Percentiles rank a stretch among this genome's conserved stretches.
These are phyloP conservation scores for Deroplatys truncata DNA, from an alignment of 2,888 invertebrate genomes.

Conservation along the genomic window DNA sequence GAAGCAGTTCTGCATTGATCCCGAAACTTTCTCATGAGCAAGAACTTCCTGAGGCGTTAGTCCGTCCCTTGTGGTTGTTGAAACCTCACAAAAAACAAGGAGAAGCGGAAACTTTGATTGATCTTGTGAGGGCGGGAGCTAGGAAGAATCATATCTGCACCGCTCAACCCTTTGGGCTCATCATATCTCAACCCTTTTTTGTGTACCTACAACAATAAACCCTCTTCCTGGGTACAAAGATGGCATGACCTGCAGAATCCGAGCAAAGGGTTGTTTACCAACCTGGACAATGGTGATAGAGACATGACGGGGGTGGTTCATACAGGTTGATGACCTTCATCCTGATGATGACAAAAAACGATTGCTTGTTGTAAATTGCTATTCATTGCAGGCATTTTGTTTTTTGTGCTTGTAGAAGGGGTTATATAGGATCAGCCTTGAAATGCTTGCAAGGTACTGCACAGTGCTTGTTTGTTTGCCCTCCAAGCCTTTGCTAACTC, in stretches of 20 bases:
- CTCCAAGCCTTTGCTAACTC: neutral
- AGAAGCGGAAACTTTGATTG: neutral
- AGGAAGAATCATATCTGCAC: neutral
- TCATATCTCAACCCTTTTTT: neutral
- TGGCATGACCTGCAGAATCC: neutral
- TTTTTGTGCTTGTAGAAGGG: neutral
- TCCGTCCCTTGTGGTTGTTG: neutral
- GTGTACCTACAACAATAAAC: neutral
- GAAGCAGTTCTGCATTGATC: neutral
- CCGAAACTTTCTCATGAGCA: neutral
- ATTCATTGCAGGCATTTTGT: neutral
- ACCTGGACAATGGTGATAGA: neutral
- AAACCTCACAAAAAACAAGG: neutral
- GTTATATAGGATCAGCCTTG: neutral
- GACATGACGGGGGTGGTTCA: neutral
- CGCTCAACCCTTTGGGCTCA: constrained; percentile 8
- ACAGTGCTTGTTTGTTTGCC: neutral
- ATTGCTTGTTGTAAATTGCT: neutral
- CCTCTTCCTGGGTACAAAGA: neutral
- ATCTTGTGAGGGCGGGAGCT: neutral
- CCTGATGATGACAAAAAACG: neutral
- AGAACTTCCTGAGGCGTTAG: neutral
- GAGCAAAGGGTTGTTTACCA: neutral
- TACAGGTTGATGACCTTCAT: neutral
- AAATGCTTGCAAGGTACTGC: neutral